Evolutionary conservation across 2,113 vertebrate species (phyloP).

Genomic region (Oreotrochilus melanogaster): DNA sequence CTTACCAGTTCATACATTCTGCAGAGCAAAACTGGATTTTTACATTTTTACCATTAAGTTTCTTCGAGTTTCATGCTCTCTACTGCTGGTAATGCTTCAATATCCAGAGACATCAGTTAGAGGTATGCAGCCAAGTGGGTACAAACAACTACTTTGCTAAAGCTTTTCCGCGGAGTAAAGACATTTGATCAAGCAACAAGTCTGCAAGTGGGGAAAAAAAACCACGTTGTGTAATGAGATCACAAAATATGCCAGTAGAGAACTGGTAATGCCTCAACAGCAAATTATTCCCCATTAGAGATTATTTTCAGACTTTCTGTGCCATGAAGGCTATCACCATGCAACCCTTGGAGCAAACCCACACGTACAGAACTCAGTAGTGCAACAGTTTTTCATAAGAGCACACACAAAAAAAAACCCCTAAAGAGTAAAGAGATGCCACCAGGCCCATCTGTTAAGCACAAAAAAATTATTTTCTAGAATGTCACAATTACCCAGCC

Average conservation of each 20-base stretch:
- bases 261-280: neutral
- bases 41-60: neutral
- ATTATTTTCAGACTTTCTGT: neutral
- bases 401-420: neutral
- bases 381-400: neutral
- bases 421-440: neutral
- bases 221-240: neutral
- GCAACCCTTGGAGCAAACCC: neutral
- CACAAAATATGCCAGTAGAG: neutral
- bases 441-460: neutral
- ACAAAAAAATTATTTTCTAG: neutral
- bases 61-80: neutral
- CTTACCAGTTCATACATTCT: neutral
- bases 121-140: neutral
- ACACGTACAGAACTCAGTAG: neutral
- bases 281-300: neutral
- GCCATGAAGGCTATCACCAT: neutral
- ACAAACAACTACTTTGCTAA: neutral
- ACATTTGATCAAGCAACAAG: neutral
- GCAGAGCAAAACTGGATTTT: neutral
- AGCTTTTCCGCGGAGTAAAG: neutral
- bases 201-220: neutral
- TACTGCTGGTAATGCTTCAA: neutral
- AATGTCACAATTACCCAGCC: slow-evolving; percentile 40
- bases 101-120: neutral